Evolutionary conservation across 2,797 vertebrate species (phyloP).

Genomic region (Tragelaphus eurycerus): DNA sequence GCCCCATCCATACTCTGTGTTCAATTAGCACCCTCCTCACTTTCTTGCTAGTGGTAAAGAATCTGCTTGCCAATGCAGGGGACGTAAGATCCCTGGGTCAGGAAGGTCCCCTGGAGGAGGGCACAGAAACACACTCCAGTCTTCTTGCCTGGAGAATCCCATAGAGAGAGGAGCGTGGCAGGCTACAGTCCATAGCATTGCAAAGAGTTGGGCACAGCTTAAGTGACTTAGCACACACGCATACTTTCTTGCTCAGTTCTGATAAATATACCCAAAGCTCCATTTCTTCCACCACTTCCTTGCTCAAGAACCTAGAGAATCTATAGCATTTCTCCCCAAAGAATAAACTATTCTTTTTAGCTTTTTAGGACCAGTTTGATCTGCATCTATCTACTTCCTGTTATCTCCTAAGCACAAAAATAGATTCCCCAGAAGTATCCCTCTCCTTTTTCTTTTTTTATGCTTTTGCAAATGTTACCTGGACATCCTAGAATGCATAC

Average conservation of each 20-base stretch:
- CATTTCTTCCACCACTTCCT: neutral
- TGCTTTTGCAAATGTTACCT: neutral
- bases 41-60: neutral
- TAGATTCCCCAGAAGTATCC: neutral
- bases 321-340: neutral
- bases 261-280: neutral
- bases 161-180: neutral
- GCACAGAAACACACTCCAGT: neutral
- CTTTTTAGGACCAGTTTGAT: neutral
- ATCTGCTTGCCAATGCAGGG: neutral
- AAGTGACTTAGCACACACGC: neutral
- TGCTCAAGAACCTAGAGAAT: neutral
- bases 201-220: neutral
- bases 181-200: neutral
- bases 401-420: neutral
- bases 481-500: neutral
- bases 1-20: rapidly evolving
- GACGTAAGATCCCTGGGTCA: neutral
- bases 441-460: neutral
- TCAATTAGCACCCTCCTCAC: neutral
- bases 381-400: neutral
- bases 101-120: neutral
- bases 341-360: neutral
- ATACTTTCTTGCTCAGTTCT: neutral
- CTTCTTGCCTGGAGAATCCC: neutral